Evolutionary conservation across 2,113 vertebrate genomes (phyloP).

Genomic region (Carassius auratus): DNA sequence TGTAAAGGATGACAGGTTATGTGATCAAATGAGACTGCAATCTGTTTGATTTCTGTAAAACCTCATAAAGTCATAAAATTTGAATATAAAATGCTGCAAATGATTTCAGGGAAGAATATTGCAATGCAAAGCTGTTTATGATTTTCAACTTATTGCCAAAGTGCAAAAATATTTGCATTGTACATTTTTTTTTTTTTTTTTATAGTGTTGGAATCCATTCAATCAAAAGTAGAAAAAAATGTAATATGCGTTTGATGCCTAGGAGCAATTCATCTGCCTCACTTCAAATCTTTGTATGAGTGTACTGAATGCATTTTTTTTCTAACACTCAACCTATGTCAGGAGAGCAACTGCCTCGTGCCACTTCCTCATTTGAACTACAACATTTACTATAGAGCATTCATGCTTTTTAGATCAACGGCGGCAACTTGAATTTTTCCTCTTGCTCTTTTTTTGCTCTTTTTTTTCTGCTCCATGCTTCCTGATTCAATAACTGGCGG

Average conservation of each 20-base stretch:
- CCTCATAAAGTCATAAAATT: constrained; percentile 3
- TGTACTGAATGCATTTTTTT: neutral
- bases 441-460: neutral
- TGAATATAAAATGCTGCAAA: neutral
- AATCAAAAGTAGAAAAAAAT: neutral
- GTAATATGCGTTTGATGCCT: neutral
- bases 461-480: constrained; percentile 25
- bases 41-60: neutral
- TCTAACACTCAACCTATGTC: neutral
- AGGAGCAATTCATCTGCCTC: neutral
- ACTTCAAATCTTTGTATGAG: neutral
- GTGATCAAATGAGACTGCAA: neutral
- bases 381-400: constrained; percentile 11
- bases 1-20: neutral
- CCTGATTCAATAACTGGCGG: constrained; percentile 44
- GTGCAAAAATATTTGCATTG: neutral
- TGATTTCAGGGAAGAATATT: neutral
- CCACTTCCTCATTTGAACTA: constrained; percentile 48
- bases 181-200: neutral
- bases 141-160: neutral
- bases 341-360: constrained; percentile 30
- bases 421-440: neutral
- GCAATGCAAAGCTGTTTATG: neutral
- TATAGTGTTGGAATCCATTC: neutral
- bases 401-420: constrained; percentile 29